Evolutionary conservation across 1,140 invertebrate species (phyloP).

Genomic region (Whitmania pigra): DNA sequence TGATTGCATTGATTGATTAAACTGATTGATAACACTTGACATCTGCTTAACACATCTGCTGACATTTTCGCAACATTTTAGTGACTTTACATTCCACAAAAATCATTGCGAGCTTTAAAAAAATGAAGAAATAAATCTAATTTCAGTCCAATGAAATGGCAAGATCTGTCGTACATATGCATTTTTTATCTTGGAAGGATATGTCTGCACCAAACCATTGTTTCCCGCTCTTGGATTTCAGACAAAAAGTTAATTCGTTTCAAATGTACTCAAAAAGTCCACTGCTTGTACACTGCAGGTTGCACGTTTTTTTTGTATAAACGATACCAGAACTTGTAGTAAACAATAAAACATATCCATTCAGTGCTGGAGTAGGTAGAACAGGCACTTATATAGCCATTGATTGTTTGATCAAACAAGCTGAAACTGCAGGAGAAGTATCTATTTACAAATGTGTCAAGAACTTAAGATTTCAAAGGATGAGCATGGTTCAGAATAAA

Average conservation of each 20-base stretch:
- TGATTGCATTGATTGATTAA: too few species aligned
- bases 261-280: conserved; percentile 50
- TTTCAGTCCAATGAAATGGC: neutral
- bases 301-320: neutral
- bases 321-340: neutral
- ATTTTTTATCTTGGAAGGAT: conserved; percentile 98
- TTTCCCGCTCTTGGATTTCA: conserved; percentile 90
- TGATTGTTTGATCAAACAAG: conserved; percentile 7
- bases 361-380: conserved; percentile 7
- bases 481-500: conserved; percentile 7
- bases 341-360: neutral
- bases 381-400: conserved; percentile 11
- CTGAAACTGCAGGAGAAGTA: neutral
- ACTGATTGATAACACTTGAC: too few species aligned
- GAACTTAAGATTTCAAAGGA: neutral
- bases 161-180: conserved; percentile 44
- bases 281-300: conserved; percentile 52
- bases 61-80: too few species aligned
- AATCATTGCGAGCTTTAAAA: too few species aligned
- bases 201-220: conserved; percentile 96
- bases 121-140: too few species aligned
- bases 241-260: conserved; percentile 66
- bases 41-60: too few species aligned
- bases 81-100: too few species aligned
- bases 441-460: neutral